Percentiles rank a stretch among this genome's conserved stretches.
These are phyloP conservation scores for Cecidostiba fungosa DNA, from an alignment of 2,888 invertebrate species.

Conservation along the genomic window DNA sequence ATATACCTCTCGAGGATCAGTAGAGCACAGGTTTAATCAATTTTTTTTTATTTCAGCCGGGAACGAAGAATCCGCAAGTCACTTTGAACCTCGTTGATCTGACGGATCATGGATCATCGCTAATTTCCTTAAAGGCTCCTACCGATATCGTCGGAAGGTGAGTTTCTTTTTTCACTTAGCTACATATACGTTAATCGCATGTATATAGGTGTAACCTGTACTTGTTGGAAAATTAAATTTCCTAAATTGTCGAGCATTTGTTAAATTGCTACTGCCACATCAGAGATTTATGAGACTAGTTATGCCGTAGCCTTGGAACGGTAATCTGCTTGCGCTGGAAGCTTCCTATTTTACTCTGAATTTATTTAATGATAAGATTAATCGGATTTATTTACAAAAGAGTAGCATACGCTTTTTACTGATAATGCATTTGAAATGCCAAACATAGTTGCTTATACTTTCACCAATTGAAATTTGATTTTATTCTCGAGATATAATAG, in stretches of 20 bases:
- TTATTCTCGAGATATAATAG: background rate
- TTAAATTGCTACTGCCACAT: slow-evolving; percentile 7
- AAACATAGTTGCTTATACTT: slow-evolving; percentile 39
- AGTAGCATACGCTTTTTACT: background rate
- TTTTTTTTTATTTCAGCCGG: slow-evolving; percentile 81
- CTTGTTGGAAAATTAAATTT: slow-evolving; percentile 2
- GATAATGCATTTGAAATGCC: background rate
- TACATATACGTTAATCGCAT: background rate
- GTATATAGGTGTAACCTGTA: background rate
- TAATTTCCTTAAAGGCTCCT: slow-evolving; percentile 70
- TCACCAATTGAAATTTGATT: background rate
- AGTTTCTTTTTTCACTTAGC: slow-evolving; percentile 27
- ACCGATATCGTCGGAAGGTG: slow-evolving; percentile 65
- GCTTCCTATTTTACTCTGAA: background rate
- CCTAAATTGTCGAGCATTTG: background rate
- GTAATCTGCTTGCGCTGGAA: background rate
- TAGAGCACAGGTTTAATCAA: slow-evolving; percentile 44
- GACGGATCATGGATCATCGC: slow-evolving; percentile 69
- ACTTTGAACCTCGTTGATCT: slow-evolving; percentile 85
- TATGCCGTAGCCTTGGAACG: too few species aligned
- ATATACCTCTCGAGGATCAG: background rate
- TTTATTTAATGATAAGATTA: too few species aligned
- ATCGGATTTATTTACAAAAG: too few species aligned
- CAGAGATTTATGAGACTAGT: background rate
- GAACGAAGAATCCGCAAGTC: slow-evolving; percentile 88